These are phyloP conservation scores for Leuciscus waleckii DNA, from an alignment of 2,797 vertebrate genomes.

Conservation along the genomic window DNA sequence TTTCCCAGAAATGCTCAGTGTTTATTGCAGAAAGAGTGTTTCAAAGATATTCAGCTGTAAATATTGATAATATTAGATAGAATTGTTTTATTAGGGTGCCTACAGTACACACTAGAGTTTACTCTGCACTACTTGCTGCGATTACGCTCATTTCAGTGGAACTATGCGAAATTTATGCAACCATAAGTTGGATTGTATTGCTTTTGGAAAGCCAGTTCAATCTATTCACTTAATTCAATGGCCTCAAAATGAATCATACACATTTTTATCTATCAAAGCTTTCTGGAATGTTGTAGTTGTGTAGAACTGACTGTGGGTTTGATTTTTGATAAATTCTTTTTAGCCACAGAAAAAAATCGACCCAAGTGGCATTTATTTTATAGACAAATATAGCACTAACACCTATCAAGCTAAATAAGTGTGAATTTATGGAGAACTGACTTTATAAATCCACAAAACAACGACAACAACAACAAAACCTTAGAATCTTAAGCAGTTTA, in stretches of 20 bases:
- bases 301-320: not conserved
- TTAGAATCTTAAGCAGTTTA: not conserved
- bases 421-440: not conserved
- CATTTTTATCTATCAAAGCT: not conserved
- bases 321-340: too few relatives aligned
- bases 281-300: too few relatives aligned
- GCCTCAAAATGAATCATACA: not conserved
- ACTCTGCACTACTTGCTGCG: not conserved
- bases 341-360: too few relatives aligned
- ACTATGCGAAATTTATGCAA: not conserved
- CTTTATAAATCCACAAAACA: not conserved
- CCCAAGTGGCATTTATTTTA: not conserved
- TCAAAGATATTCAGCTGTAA: constrained; percentile 15
- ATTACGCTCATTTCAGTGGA: not conserved
- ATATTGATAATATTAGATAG: not conserved
- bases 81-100: constrained; percentile 23
- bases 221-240: not conserved
- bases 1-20: constrained; percentile 1
- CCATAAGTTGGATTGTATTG: not conserved
- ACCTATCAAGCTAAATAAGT: not conserved
- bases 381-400: not conserved
- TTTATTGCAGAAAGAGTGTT: constrained; percentile 15
- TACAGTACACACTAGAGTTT: not conserved
- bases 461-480: not conserved
- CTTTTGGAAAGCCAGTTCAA: not conserved